These are phyloP conservation scores for Homalodisca vitripennis DNA, from an alignment of 1,140 invertebrate genomes.

Conservation along the genomic window DNA sequence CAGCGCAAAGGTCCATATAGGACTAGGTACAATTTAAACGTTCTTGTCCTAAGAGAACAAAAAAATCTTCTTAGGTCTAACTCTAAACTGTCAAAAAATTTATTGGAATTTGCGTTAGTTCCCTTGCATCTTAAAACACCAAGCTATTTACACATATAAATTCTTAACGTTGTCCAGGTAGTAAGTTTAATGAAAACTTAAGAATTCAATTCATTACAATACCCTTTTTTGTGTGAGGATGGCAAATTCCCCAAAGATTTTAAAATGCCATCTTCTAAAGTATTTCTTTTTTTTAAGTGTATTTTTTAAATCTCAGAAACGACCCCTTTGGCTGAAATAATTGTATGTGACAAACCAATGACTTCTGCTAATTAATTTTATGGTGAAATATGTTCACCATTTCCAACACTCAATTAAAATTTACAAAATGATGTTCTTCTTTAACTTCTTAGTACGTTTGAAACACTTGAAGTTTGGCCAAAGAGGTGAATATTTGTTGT, in stretches of 20 bases:
- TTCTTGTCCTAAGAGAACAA: too few relatives aligned
- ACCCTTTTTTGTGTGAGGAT: neutral
- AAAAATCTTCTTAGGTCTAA: too few relatives aligned
- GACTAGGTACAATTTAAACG: too few relatives aligned
- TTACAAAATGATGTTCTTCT: slow-evolving; percentile 1
- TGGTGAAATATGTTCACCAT: neutral
- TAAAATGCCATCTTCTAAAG: neutral
- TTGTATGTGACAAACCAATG: neutral
- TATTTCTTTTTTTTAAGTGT: too few relatives aligned
- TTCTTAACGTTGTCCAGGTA: neutral
- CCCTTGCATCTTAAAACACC: neutral
- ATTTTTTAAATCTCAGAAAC: neutral
- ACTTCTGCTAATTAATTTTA: neutral
- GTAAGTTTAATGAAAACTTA: neutral
- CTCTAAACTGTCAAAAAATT: neutral
- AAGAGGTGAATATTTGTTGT: neutral
- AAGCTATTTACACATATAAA: neutral
- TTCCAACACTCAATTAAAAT: neutral
- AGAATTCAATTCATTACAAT: slow-evolving; percentile 6
- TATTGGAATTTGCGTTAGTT: too few relatives aligned
- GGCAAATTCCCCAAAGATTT: neutral
- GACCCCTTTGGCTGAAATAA: neutral
- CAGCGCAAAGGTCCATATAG: too few relatives aligned
- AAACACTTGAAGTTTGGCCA: slow-evolving; percentile 1
- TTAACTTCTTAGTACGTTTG: neutral